Percentiles rank a stretch among this genome's conserved stretches.
phyloP scores from a whole-genome alignment of 2,888 invertebrate species.

The Horisme vitalbata region DNA sequence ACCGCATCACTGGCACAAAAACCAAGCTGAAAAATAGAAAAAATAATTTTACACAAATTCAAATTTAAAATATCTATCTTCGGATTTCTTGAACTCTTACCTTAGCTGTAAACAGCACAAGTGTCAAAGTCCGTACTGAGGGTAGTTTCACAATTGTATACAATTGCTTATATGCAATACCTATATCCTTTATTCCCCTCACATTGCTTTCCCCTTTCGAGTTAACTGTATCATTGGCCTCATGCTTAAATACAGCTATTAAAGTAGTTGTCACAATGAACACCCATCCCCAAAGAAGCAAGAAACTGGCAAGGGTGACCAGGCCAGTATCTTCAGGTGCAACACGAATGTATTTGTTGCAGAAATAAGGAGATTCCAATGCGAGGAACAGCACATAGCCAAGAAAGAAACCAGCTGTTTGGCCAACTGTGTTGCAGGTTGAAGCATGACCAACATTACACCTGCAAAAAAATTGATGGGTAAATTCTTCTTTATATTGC shows the following conservation, averaged over 20 bases:
- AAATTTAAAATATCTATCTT: too few relatives aligned
- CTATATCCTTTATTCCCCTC: slow-evolving; percentile 67
- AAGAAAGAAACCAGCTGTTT: slow-evolving; percentile 98
- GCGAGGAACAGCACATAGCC: slow-evolving; percentile 98
- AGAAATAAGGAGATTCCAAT: slow-evolving; percentile 97
- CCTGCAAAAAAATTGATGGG: too few relatives aligned
- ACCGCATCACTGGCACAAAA: slow-evolving; percentile 98
- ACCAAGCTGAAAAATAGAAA: slow-evolving; percentile 92
- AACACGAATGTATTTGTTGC: slow-evolving; percentile 94
- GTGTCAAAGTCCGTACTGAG: slow-evolving; percentile 89
- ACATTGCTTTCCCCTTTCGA: slow-evolving; percentile 50
- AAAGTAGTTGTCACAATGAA: slow-evolving; percentile 95
- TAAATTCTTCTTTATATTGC: too few relatives aligned
- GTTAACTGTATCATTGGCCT: slow-evolving; percentile 78
- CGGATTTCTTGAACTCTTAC: slow-evolving; percentile 67
- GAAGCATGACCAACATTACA: slow-evolving; percentile 99
- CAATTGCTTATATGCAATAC: slow-evolving; percentile 91
- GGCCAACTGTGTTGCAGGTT: slow-evolving; percentile 99
- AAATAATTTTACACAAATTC: too few relatives aligned
- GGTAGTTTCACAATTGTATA: slow-evolving; percentile 92
- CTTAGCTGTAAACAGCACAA: slow-evolving; percentile 95
- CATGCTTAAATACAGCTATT: slow-evolving; percentile 94
- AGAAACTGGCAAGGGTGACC: slow-evolving; percentile 90
- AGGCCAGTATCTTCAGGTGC: slow-evolving; percentile 88
- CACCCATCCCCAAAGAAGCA: slow-evolving; percentile 97